Conservation (phyloP, 2,113 vertebrate genomes). For the Colius striatus region DNA sequence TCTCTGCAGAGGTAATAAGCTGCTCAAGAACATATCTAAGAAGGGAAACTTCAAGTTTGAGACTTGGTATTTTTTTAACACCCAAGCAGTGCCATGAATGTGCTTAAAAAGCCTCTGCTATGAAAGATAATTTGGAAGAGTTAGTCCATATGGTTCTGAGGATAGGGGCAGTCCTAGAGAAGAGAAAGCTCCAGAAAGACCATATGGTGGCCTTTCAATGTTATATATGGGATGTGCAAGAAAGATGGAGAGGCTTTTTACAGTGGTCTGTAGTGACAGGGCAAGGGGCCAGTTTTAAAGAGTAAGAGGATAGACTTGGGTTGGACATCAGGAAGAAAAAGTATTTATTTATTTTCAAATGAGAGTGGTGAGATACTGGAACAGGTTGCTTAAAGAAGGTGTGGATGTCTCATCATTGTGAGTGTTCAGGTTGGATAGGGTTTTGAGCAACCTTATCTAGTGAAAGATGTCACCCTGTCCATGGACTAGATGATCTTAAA, state of each 20-base stretch:
- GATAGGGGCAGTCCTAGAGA: background rate
- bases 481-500: background rate
- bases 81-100: background rate
- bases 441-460: background rate
- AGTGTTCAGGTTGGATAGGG: background rate
- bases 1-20: background rate
- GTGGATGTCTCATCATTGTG: background rate
- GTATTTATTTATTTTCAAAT: background rate
- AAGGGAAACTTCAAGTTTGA: background rate
- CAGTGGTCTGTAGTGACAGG: background rate
- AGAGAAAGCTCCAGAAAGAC: background rate
- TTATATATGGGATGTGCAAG: background rate
- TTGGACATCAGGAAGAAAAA: background rate
- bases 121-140: background rate
- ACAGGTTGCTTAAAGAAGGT: background rate
- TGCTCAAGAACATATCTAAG: background rate
- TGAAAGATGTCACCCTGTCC: background rate
- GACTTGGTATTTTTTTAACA: background rate
- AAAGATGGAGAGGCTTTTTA: background rate
- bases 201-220: background rate
- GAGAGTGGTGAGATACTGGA: background rate
- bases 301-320: background rate
- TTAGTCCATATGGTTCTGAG: background rate
- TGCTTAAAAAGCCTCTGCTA: background rate
- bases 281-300: background rate